Conservation (phyloP, 2,113 vertebrate genomes). For the Epinephelus lanceolatus region DNA sequence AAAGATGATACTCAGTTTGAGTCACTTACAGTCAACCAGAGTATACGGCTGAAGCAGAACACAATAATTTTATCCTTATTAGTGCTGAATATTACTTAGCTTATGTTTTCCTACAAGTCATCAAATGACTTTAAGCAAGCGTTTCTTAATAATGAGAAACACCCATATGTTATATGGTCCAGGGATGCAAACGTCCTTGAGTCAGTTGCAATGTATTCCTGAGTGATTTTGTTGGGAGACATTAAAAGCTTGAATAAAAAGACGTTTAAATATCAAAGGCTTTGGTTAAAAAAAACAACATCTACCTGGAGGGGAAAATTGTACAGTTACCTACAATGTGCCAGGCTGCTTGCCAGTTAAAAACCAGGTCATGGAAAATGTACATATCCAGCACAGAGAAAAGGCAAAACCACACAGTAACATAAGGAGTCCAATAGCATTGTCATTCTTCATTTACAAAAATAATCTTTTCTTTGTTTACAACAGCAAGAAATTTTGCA, state of each 20-base stretch:
- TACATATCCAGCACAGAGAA: conserved; percentile 47
- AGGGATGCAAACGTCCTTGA: conserved; percentile 40
- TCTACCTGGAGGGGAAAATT: conserved; percentile 52
- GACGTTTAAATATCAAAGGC: conserved; percentile 56
- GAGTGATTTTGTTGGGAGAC: conserved; percentile 44
- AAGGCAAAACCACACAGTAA: conserved; percentile 56
- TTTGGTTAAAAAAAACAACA: conserved; percentile 52
- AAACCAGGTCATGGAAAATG: conserved; percentile 74
- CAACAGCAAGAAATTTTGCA: conserved; percentile 18
- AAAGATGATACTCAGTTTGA: neutral
- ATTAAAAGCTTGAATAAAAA: conserved; percentile 57
- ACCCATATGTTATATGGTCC: neutral
- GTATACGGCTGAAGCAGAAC: neutral
- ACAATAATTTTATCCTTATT: conserved; percentile 10
- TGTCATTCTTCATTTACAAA: conserved; percentile 49
- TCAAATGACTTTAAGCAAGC: conserved; percentile 40
- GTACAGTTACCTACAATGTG: conserved; percentile 57
- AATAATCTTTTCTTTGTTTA: conserved; percentile 28
- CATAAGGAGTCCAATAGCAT: conserved; percentile 43
- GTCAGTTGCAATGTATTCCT: conserved; percentile 38
- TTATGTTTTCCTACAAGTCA: conserved; percentile 41
- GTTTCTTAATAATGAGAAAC: conserved; percentile 50
- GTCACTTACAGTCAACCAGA: neutral
- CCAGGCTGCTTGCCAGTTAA: conserved; percentile 52
- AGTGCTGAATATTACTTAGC: conserved; percentile 12